Evolutionary conservation across 2,888 invertebrate genomes (phyloP), one percentile per base, ranked within the genome.

Genomic region (Cephus spinipes): DNA sequence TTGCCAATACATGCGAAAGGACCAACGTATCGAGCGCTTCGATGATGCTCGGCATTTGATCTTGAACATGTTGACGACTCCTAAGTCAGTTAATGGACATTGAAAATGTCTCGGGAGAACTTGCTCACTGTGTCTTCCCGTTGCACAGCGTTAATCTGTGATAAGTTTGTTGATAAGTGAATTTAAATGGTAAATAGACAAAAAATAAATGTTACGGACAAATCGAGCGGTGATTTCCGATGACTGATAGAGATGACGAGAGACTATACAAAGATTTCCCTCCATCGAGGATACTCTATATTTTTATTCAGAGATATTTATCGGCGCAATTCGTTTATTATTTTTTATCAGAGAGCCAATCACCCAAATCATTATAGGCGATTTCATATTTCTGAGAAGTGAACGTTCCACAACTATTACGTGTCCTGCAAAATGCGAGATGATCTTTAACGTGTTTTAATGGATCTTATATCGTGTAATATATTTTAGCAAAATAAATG

Each of bases 111-210:
- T 30, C 23, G 31, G 33, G 35, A 34, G 78, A 77, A 77, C 82
- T 83, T 83, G 84, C 83, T 89, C 88, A 87, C 85, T 88, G 86
- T 88, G 90, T 90, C 90, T 90, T 90, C 90, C 90, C 83, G 76
- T 84, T 80, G 86, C 85, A 87, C 88, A 88, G 87, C 83, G 79
- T 83, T 83, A 80, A 87, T 87, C 89, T 90, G 87, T 90, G 80
- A 83, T 83, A 81, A 80, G 76, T 83, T 84, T 81, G 78, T 78
- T 69, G 32, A 78, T 76, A 76, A n/a, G 78, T 74, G 40, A 79
- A 71, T 55, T 55, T 23, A 23, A 23, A 55, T 9, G 55, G 1
- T 55, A 55, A 55, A 23, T 55, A 55, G 55, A 55, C 2, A 2
- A 55, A 55, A 6, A 55, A 9, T 23, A 55, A 55, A 55, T 55